Base-by-base conservation (phyloP, 2,113 vertebrate genomes). In the Tamias sibiricus region DNA sequence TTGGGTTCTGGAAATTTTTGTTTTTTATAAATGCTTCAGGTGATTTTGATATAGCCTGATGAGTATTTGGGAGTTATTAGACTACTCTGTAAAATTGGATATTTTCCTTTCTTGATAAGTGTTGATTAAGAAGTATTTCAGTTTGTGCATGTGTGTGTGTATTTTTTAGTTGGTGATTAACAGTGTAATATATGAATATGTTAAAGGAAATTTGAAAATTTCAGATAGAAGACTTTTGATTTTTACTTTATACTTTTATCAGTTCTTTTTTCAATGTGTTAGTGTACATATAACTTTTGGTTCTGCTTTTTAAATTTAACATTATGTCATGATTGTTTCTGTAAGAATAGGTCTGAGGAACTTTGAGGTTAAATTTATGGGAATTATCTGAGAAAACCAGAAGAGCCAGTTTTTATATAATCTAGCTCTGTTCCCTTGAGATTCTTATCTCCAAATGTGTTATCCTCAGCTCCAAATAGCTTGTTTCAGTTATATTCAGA, bases 291-390 rank as follows among this genome's bases (percentile, higher is more conserved):
- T 94, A 92, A 71, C 81, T 87, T 89, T 77, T 32, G 79, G 66
- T 92, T 96, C 82, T 79, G 24, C 62, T 81, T 94, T 95, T 83
- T 76, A 47, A 97, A 95, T 90, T 72, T 91, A 75, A 72, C 4
- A 32, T 86, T 92, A 52, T 81, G 3, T 84, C 68, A 74, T 96
- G 87, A 49, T 32, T 30, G 57, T 69, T 97, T 96, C 86, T 92
- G 6, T 49, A 72, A 94, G 42, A 84, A 79, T 72, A 77, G 9
- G 92, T 97, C 96, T 79, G 49, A 84, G 90, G 88, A 87, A 47
- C 24, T 69, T 76, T 84, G 71, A 91, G 40, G 74, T 89, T 94
- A 86, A 85, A 62, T 35, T 12, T 59, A 52, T 24, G 57, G 24
- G 72, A 85, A 71, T 95, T 94, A 64, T 32, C 40, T 59, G 49